These are phyloP conservation scores for Hirtodrosophila cameraria DNA, from an alignment of 2,888 invertebrate species.

Conservation along the genomic window DNA sequence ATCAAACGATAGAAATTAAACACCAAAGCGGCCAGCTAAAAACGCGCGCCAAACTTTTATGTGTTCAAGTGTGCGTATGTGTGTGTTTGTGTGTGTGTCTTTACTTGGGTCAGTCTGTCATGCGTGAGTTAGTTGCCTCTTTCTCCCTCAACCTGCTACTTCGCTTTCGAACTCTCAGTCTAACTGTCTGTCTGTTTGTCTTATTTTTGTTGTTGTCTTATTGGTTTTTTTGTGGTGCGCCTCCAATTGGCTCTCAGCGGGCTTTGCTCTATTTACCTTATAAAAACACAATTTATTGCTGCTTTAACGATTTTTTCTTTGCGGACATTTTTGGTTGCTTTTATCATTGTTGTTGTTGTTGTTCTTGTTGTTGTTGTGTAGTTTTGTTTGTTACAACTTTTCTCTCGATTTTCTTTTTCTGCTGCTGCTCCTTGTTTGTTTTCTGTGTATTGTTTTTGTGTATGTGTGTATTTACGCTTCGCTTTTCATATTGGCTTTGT, in stretches of 20 bases:
- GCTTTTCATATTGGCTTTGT: conserved; percentile 56
- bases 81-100: conserved; percentile 13
- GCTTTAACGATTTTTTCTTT: conserved; percentile 65
- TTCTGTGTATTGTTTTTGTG: conserved; percentile 17
- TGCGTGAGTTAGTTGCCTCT: conserved; percentile 44
- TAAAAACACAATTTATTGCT: conserved; percentile 78
- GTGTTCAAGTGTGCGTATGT: conserved; percentile 3
- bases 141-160: conserved; percentile 3
- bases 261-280: conserved; percentile 79
- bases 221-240: conserved; percentile 62
- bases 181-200: conserved; percentile 21
- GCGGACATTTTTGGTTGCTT: conserved; percentile 40
- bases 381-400: conserved; percentile 57
- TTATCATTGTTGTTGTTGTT: conserved; percentile 27
- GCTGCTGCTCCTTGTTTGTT: conserved; percentile 44
- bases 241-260: conserved; percentile 74
- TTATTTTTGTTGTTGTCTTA: conserved; percentile 39
- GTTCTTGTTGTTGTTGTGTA: conserved; percentile 23
- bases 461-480: conserved; percentile 34
- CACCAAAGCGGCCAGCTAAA: conserved; percentile 39
- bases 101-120: conserved; percentile 54
- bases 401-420: conserved; percentile 32
- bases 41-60: conserved; percentile 65
- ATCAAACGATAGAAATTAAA: conserved; percentile 52
- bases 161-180: conserved; percentile 7